phyloP scores from a whole-genome alignment of 1,140 invertebrate species.

The Aphidius gifuensis region DNA sequence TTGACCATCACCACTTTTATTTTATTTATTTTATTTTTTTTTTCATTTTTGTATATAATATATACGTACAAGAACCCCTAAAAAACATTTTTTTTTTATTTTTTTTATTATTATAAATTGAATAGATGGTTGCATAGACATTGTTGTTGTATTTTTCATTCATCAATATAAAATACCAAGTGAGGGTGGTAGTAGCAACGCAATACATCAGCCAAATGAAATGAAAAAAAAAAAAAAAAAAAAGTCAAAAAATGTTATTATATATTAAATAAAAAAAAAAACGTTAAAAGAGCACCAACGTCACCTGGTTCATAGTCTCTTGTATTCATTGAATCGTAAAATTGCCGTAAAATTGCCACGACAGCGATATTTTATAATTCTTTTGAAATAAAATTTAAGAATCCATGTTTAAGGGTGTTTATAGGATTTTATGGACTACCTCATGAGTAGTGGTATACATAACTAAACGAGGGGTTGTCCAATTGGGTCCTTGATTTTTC shows the following conservation, averaged over 20 bases:
- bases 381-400: conserved; percentile 31
- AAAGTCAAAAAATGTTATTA: conserved; percentile 18
- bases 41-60: no score
- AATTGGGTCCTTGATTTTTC: not conserved
- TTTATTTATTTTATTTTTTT: no score
- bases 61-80: conserved; percentile 22
- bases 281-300: conserved; percentile 26
- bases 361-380: conserved; percentile 51
- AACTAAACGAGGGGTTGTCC: not conserved
- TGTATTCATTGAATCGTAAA: conserved; percentile 43
- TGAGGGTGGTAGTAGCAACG: not conserved
- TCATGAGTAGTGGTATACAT: not conserved
- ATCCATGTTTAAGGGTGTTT: conserved; percentile 33
- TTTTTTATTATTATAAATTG: no score
- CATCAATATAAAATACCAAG: conserved; percentile 18
- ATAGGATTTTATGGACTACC: conserved; percentile 42
- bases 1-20: conserved; percentile 18
- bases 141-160: conserved; percentile 14
- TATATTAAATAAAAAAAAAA: conserved; percentile 4
- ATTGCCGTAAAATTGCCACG: conserved; percentile 54
- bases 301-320: conserved; percentile 22
- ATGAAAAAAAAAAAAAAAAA: conserved; percentile 15
- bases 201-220: not conserved
- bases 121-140: no score
- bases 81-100: conserved; percentile 15